Evolutionary conservation across 2,888 invertebrate species (phyloP), one percentile per base, ranked within the genome.

Genomic region (Alloscopus bannaensis): DNA sequence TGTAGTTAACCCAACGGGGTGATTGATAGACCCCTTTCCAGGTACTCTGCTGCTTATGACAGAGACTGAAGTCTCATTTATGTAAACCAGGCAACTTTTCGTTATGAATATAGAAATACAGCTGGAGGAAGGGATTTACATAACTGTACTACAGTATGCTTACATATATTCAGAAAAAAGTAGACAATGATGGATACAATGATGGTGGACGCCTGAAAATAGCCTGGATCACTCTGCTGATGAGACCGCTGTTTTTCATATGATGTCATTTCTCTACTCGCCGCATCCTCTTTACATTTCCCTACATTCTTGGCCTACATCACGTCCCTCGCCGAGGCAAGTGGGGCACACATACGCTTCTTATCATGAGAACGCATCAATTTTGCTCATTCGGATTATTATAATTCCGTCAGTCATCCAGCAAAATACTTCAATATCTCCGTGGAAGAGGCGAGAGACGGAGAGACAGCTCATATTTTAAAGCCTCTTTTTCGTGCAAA

Each of bases 1-100:
- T 82, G 85, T 79, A 77, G 85, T 82, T 81, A 78, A 83, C 83
- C 82, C 83, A 83, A 81, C 76, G 31, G 70, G 22, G 77, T 70
- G 78, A 78, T 71, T 78, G 78, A 78, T 78, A 57, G 60, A 78
- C 47, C 70, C 78, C 70, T 70, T 78, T 50, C n/a, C 31, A 36
- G 18, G n/a, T 50, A n/a, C 65, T 4, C 18, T 47, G 47, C 22
- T 50, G 20, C 8, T 20, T 50, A n/a, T n/a, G n/a, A n/a, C n/a
- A n/a, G n/a, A n/a, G n/a, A n/a, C n/a, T n/a, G n/a, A n/a, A n/a
- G n/a, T n/a, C n/a, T n/a, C n/a, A n/a, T n/a, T n/a, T n/a, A n/a
- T n/a, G n/a, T n/a, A n/a, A n/a, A n/a, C n/a, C n/a, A n/a, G n/a
- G n/a, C n/a, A n/a, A n/a, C n/a, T n/a, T n/a, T n/a, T n/a, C n/a